Evolutionary conservation across 2,797 vertebrate genomes (phyloP).

Genomic region (Hirundo rustica): DNA sequence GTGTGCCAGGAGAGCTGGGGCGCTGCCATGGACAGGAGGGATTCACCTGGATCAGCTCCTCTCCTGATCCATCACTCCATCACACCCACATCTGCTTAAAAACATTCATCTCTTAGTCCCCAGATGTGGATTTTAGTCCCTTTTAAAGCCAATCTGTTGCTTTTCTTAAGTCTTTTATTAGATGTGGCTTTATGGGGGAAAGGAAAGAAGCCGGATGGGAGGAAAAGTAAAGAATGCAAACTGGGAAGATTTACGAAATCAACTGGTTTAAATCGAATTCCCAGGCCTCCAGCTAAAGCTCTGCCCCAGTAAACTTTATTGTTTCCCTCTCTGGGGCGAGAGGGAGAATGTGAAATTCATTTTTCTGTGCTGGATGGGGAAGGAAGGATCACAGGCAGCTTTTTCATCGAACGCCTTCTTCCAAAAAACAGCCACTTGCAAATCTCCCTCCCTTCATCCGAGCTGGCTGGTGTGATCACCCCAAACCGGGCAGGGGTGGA

Average conservation of each 20-base stretch:
- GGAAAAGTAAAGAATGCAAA: background rate
- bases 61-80: background rate
- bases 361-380: background rate
- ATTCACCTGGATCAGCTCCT: background rate
- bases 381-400: background rate
- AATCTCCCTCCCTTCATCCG: background rate
- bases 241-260: background rate
- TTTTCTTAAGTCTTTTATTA: background rate
- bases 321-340: background rate
- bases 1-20: background rate
- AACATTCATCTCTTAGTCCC: background rate
- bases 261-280: conserved; percentile 26
- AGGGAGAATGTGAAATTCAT: background rate
- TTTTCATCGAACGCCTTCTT: background rate
- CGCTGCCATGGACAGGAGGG: background rate
- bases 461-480: background rate
- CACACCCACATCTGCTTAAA: background rate
- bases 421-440: background rate
- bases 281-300: background rate
- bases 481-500: background rate
- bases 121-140: background rate
- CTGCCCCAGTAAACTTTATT: background rate
- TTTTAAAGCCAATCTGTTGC: background rate
- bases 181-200: background rate
- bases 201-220: background rate